Percentiles rank a stretch among this genome's conserved stretches.
Evolutionary conservation across 2,888 invertebrate genomes (phyloP).

Genomic region (Dione vanillae): DNA sequence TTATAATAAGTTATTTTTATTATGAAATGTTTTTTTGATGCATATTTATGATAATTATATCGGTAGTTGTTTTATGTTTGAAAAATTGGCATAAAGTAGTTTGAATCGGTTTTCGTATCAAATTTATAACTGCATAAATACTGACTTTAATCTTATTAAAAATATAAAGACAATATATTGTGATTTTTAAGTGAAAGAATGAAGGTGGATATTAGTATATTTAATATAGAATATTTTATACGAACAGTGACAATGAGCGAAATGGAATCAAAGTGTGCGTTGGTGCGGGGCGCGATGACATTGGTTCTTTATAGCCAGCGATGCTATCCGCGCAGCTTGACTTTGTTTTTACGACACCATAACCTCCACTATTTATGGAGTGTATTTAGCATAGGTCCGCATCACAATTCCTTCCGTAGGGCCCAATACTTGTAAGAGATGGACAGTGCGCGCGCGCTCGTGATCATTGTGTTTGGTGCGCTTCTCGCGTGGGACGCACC

Average conservation of each 20-base stretch:
- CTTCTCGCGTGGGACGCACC: conserved; percentile 74
- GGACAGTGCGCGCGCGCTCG: conserved; percentile 56
- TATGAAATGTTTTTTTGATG: no score
- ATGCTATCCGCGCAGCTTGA: conserved; percentile 77
- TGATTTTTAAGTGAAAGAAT: background rate
- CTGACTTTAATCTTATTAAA: background rate
- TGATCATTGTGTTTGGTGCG: conserved; percentile 58
- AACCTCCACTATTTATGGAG: conserved; percentile 75
- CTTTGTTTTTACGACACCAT: conserved; percentile 80
- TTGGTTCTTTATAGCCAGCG: conserved; percentile 65
- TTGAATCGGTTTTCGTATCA: no score
- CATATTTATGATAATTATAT: no score
- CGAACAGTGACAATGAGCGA: conserved; percentile 44
- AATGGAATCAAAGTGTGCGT: conserved; percentile 38
- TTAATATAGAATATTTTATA: conserved; percentile 33
- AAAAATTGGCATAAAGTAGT: no score
- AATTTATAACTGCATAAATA: no score
- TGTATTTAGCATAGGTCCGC: conserved; percentile 73
- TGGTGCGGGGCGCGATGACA: conserved; percentile 58
- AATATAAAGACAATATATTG: background rate
- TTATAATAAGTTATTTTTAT: no score
- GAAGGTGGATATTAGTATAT: conserved; percentile 11
- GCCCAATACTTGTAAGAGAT: conserved; percentile 66
- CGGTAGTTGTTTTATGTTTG: no score
- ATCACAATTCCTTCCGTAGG: conserved; percentile 72